A percentile compares a stretch with the other conserved stretches of the same genome.
These are phyloP conservation scores for Cecidostiba fungosa DNA, from an alignment of 2,888 invertebrate species.

Conservation along the genomic window DNA sequence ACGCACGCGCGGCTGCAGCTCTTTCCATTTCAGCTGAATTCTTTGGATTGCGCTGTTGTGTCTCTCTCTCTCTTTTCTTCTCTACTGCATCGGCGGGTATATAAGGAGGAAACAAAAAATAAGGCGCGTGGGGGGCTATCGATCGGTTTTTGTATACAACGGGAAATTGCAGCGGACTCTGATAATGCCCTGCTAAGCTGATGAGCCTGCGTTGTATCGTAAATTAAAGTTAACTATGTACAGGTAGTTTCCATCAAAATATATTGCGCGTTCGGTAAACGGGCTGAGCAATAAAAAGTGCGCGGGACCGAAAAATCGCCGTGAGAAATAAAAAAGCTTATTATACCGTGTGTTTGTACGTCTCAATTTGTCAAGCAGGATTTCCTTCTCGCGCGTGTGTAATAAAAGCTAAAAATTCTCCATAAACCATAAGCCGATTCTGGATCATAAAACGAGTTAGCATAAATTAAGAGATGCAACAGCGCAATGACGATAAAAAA, in stretches of 20 bases:
- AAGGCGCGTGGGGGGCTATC: too few species aligned
- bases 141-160: background rate
- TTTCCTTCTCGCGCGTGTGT: background rate
- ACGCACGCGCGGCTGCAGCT: background rate
- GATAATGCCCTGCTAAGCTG: background rate
- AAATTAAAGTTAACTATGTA: conserved; percentile 10
- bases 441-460: conserved; percentile 37
- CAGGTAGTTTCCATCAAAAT: background rate
- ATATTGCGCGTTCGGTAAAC: background rate
- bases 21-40: conserved; percentile 2
- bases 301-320: background rate
- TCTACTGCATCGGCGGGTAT: background rate
- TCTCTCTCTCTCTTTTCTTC: background rate
- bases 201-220: background rate
- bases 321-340: conserved; percentile 19
- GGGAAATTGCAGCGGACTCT: background rate
- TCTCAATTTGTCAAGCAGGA: conserved; percentile 46
- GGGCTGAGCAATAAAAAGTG: too few species aligned
- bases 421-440: conserved; percentile 31
- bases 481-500: background rate
- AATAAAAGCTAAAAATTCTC: conserved; percentile 14
- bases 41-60: background rate
- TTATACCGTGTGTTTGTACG: conserved; percentile 43
- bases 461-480: conserved; percentile 44
- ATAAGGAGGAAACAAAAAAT: background rate